phyloP scores from a whole-genome alignment of 2,113 vertebrate genomes.

The Xenopus tropicalis region UCB_Xtro_10.0 CM004443.2:128500001-128500500 shows the following conservation, averaged over 20 bases:
- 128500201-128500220: conserved; percentile 37
- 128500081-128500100: conserved; percentile 23
- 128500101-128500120: conserved; percentile 24
- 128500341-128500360: conserved; percentile 43
- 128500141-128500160: conserved; percentile 29
- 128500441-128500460: conserved; percentile 61
- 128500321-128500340: conserved; percentile 44
- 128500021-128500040: not conserved
- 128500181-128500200: conserved; percentile 37
- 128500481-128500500: conserved; percentile 51
- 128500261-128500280: conserved; percentile 45
- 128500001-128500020: conserved; percentile 17
- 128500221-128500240: conserved; percentile 37
- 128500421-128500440: conserved; percentile 55
- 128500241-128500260: conserved; percentile 31
- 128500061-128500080: conserved; percentile 34
- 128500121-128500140: conserved; percentile 20
- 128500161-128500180: conserved; percentile 34
- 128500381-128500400: conserved; percentile 56
- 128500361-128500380: conserved; percentile 41
- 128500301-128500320: conserved; percentile 46
- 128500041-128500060: conserved; percentile 15
- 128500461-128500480: conserved; percentile 48
- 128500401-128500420: conserved; percentile 56
- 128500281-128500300: conserved; percentile 43